A percentile compares a stretch with the other conserved stretches of the same genome.
Conservation (phyloP, 2,113 vertebrate genomes). For the Trogon melanurus region DNA sequence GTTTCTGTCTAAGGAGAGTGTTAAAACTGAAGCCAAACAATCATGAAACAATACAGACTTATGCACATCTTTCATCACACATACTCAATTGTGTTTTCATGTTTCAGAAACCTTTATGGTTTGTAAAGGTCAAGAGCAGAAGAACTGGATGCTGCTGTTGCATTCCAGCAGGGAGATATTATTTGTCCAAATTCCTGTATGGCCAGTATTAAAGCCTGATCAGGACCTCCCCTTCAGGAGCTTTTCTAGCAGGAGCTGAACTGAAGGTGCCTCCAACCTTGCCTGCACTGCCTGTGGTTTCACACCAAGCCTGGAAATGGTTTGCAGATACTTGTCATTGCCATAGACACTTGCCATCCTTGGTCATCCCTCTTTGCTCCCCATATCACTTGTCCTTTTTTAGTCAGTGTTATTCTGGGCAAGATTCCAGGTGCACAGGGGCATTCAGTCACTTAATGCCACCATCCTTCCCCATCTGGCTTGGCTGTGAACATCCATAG, state of each 20-base stretch:
- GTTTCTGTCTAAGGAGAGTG: not conserved
- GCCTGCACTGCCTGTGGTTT: not conserved
- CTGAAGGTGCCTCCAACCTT: fast-evolving
- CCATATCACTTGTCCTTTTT: not conserved
- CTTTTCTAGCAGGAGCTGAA: not conserved
- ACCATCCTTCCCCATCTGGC: not conserved
- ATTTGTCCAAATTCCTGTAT: not conserved
- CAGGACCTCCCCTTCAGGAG: not conserved
- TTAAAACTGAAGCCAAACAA: not conserved
- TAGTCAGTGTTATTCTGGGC: not conserved
- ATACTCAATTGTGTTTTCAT: not conserved
- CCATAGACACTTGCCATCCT: not conserved
- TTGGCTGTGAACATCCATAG: not conserved
- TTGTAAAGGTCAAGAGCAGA: not conserved
- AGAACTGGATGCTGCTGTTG: not conserved
- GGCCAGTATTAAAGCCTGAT: fast-evolving
- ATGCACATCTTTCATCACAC: not conserved
- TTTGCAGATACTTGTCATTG: not conserved
- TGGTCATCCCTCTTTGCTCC: not conserved
- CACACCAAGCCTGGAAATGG: not conserved
- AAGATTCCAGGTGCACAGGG: not conserved
- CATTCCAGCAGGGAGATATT: not conserved
- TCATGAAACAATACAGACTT: not conserved
- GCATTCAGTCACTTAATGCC: not conserved
- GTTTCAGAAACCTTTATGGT: not conserved